Percentiles rank a stretch among this genome's conserved stretches.
Evolutionary conservation across 2,888 invertebrate species (phyloP).

Genomic region (Drosophila leonis): DNA sequence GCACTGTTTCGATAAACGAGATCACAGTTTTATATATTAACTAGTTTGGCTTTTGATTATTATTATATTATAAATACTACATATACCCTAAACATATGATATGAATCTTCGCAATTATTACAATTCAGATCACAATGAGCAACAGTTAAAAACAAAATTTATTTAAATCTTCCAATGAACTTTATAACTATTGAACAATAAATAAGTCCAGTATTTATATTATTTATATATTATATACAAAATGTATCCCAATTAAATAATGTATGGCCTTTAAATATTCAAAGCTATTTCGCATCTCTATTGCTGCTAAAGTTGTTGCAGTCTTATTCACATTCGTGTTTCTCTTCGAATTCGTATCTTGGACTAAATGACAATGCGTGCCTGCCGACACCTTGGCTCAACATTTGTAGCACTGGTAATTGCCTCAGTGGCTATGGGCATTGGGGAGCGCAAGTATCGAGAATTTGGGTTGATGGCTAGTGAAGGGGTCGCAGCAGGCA

Average conservation of each 20-base stretch:
- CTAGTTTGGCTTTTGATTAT: no score
- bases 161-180: no score
- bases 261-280: no score
- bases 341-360: conserved; percentile 18
- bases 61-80: no score
- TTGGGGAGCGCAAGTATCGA: conserved; percentile 21
- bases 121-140: no score
- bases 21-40: not conserved
- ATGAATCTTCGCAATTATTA: no score
- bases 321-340: conserved; percentile 30
- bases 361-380: conserved; percentile 72
- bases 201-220: no score
- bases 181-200: no score
- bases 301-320: not conserved
- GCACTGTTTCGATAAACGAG: not conserved
- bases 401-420: conserved; percentile 68
- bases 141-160: no score
- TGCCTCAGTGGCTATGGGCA: conserved; percentile 48
- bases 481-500: conserved; percentile 1
- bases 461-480: not conserved
- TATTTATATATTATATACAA: no score
- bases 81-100: no score
- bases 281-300: conserved; percentile 34
- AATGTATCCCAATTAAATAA: no score
- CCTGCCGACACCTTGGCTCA: conserved; percentile 68